Conservation (phyloP, 2,797 vertebrate species). For the Acanthurus tractus region DNA sequence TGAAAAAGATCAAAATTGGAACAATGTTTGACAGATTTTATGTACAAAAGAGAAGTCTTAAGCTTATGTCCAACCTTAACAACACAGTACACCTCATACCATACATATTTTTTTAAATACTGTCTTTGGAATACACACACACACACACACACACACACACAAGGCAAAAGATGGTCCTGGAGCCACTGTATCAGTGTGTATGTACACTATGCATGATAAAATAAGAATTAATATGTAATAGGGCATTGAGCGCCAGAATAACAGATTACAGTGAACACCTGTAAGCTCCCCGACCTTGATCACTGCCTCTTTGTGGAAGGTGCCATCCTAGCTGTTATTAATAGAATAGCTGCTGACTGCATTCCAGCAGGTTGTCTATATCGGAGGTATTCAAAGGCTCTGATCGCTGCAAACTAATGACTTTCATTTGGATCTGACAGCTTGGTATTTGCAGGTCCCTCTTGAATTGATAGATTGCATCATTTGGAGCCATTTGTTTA, state of each 20-base stretch:
- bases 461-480: slow-evolving; percentile 79
- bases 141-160: neutral
- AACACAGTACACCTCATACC: too few relatives aligned
- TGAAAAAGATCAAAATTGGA: too few relatives aligned
- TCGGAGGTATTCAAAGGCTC: slow-evolving; percentile 68
- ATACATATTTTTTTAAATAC: too few relatives aligned
- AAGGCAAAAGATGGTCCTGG: neutral
- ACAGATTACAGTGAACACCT: slow-evolving; percentile 66
- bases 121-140: neutral
- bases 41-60: too few relatives aligned
- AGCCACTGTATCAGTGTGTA: neutral
- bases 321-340: slow-evolving; percentile 72
- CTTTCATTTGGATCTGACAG: slow-evolving; percentile 84
- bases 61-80: too few relatives aligned
- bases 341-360: slow-evolving; percentile 70
- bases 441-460: slow-evolving; percentile 77
- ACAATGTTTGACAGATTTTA: too few relatives aligned
- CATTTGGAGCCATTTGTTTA: slow-evolving; percentile 82
- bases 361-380: slow-evolving; percentile 63
- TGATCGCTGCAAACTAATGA: slow-evolving; percentile 83
- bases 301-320: slow-evolving; percentile 64
- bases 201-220: neutral
- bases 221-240: slow-evolving; percentile 30
- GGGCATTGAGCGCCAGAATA: slow-evolving; percentile 29
- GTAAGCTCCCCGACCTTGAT: slow-evolving; percentile 60